Evolutionary conservation across 1,140 invertebrate species (phyloP), one percentile per base, ranked within the genome.

Genomic region (Drosophila grimshawi): DNA sequence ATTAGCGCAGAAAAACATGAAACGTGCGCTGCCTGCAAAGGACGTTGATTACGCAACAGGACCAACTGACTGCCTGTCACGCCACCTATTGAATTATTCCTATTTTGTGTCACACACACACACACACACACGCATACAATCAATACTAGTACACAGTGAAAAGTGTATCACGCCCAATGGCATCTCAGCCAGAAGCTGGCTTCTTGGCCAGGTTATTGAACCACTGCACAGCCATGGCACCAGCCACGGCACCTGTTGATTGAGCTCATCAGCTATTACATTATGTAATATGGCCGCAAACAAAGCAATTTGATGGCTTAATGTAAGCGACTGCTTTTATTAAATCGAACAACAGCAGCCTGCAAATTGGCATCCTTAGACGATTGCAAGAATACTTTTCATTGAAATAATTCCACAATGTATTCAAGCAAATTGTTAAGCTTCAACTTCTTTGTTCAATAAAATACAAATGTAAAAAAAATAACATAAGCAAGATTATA

Each of bases 31-130:
- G 85, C 75, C 74, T 88, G 85, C 71, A 78, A 88, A 89, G 70
- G 74, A 81, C 85, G 80, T 88, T 88, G 77, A 88, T 88, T 88
- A 88, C 85, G 80, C 80, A 89, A 88, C 80, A 69, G 77, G 55
- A 41, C 27, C 37, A 37, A n/a, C 33, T 8, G 11, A 30, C 45
- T 29, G 37, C 27, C 66, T 35, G 67, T 64, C 70, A 55, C 73
- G 59, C 72, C 73, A 63, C 52, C 71, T 43, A 83, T 88, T 83
- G 80, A 89, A 89, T 85, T 88, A 83, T 80, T 89, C 70, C 85
- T 68, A 59, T 78, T 86, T 86, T 86, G 81, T 86, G 49, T 59
- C 65, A 71, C 76, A 78, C 60, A 68, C 57, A 59, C 39, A 73
- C 7, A 51, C 29, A 63, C 41, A 41, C 32, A 43, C n/a, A 32